Evolutionary conservation across 2,113 vertebrate genomes (phyloP).

Genomic region (Corythaixoides concolor): DNA sequence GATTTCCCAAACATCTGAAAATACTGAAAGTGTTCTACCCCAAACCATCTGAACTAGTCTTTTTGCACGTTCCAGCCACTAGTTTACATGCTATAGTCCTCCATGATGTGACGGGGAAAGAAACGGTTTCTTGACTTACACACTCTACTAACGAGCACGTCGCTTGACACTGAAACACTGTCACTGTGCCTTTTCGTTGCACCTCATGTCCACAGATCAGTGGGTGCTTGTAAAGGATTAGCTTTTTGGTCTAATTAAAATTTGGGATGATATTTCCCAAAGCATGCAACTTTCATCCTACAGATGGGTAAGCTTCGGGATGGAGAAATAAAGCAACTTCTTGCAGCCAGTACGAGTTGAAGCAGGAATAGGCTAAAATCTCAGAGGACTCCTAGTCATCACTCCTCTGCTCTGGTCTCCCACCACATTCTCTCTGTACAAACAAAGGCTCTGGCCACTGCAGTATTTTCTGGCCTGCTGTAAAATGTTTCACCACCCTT

Average conservation of each 20-base stretch:
- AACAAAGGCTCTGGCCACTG: constrained; percentile 19
- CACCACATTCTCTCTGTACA: not conserved
- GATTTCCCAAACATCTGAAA: not conserved
- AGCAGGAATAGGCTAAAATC: not conserved
- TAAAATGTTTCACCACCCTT: not conserved
- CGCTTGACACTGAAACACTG: not conserved
- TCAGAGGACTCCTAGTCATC: constrained; percentile 9
- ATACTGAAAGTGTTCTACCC: not conserved
- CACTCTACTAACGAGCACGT: not conserved
- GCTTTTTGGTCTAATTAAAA: not conserved
- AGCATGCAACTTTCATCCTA: not conserved
- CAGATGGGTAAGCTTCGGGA: not conserved
- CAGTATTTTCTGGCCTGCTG: constrained; percentile 7
- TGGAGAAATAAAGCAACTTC: not conserved
- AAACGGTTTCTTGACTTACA: not conserved
- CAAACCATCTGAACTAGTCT: not conserved
- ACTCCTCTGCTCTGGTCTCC: not conserved
- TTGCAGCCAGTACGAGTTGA: not conserved
- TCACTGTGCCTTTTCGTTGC: not conserved
- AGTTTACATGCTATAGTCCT: not conserved
- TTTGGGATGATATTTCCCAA: not conserved
- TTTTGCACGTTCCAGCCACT: not conserved
- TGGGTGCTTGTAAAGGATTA: not conserved
- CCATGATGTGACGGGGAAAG: not conserved
- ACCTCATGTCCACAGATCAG: not conserved